These are phyloP conservation scores for Anthopleura xanthogrammica DNA, from an alignment of 92 coral and sea anemone species.

Conservation along the genomic window DNA sequence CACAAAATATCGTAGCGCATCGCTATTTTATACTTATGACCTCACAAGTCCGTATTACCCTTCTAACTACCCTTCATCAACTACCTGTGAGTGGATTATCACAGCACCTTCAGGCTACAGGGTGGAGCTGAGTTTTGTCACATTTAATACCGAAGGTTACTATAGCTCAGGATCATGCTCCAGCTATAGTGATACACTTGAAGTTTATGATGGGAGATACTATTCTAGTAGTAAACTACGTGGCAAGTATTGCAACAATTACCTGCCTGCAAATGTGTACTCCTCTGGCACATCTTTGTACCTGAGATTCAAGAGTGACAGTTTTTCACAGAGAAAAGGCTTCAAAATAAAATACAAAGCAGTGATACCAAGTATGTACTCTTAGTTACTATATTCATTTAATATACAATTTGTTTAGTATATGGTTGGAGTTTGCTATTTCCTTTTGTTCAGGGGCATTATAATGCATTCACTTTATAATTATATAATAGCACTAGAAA, in stretches of 20 bases:
- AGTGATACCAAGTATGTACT: background rate
- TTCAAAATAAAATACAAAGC: background rate
- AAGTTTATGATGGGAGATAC: background rate
- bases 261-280: constrained; percentile 46
- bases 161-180: background rate
- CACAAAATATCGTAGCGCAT: background rate
- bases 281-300: constrained; percentile 36
- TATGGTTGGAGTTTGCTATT: too few species aligned
- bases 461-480: too few species aligned
- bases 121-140: constrained; percentile 5
- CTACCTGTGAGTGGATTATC: constrained; percentile 7
- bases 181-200: background rate
- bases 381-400: too few species aligned
- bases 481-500: too few species aligned
- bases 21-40: background rate
- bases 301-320: constrained; percentile 29
- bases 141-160: constrained; percentile 3
- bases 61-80: background rate
- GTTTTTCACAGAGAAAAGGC: background rate
- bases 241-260: constrained; percentile 55
- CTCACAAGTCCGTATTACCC: constrained; percentile 11
- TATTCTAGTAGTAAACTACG: constrained; percentile 11
- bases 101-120: constrained; percentile 11
- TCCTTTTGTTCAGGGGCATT: too few species aligned
- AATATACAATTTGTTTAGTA: too few species aligned